Conservation (phyloP, 2,888 invertebrate genomes). For the Morinoia aosen region DNA sequence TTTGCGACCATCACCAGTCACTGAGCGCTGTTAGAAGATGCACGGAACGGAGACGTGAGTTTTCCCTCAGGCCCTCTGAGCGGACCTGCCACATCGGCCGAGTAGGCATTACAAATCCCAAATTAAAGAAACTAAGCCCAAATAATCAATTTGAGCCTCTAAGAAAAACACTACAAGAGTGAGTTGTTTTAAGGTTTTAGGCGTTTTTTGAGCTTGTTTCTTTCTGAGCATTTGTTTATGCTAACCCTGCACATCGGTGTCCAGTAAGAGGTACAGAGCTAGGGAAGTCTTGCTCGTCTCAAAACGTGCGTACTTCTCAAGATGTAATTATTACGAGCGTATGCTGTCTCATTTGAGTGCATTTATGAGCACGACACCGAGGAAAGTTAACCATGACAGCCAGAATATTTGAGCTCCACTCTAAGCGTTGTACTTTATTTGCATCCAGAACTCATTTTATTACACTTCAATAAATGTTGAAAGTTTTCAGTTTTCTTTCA, state of each 20-base stretch:
- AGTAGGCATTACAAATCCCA: too few species aligned
- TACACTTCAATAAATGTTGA: conserved; percentile 12
- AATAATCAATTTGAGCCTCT: too few species aligned
- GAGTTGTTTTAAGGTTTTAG: too few species aligned
- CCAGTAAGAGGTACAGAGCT: neutral
- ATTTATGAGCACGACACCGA: neutral
- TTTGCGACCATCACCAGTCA: neutral
- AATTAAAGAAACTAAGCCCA: too few species aligned
- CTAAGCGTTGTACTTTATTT: neutral
- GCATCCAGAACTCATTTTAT: neutral
- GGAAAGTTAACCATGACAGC: neutral
- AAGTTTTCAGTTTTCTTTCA: neutral
- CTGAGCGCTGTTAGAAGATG: neutral
- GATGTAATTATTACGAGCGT: neutral
- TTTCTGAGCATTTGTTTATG: too few species aligned
- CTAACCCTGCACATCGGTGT: neutral
- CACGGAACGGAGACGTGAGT: neutral
- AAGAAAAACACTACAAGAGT: too few species aligned
- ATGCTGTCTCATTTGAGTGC: neutral
- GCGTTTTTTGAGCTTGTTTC: too few species aligned
- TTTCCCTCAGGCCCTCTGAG: neutral
- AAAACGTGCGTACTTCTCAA: neutral
- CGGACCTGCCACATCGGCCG: neutral
- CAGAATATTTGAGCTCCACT: neutral
- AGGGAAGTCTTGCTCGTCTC: neutral